phyloP scores from a whole-genome alignment of 2,797 vertebrate genomes.

The Diglossa cyanea region DNA sequence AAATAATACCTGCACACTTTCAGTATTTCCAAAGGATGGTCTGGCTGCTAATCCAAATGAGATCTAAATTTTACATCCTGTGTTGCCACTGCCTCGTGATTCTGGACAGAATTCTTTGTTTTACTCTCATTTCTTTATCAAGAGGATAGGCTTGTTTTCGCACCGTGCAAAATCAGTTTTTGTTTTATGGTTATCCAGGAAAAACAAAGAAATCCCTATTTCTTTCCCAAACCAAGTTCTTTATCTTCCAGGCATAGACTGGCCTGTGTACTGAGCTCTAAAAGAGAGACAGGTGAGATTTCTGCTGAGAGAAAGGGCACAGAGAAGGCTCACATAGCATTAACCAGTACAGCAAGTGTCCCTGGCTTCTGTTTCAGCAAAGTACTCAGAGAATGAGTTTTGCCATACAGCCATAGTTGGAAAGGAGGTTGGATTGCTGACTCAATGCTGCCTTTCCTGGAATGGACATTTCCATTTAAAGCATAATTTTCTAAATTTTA shows the following conservation, averaged over 20 bases:
- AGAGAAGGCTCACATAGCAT: neutral
- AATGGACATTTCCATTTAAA: neutral
- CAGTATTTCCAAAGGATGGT: neutral
- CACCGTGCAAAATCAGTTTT: neutral
- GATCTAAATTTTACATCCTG: neutral
- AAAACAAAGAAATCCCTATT: neutral
- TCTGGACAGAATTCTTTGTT: neutral
- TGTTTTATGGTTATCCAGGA: neutral
- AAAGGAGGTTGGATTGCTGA: neutral
- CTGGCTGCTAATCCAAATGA: neutral
- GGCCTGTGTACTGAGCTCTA: accelerated
- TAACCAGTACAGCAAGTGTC: accelerated
- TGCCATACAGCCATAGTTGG: neutral
- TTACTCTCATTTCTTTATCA: neutral
- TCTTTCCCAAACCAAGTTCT: neutral
- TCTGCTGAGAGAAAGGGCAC: neutral
- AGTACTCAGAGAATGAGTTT: accelerated
- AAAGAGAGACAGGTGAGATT: neutral
- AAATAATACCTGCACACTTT: neutral
- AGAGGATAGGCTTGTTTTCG: accelerated
- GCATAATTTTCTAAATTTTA: neutral
- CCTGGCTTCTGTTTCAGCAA: neutral
- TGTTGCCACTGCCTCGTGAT: neutral
- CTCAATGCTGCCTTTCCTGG: accelerated
- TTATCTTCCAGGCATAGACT: neutral